Evolutionary conservation across 2,797 vertebrate species (phyloP), one percentile per base, ranked within the genome.

Genomic region (Sebastes glaucus): DNA sequence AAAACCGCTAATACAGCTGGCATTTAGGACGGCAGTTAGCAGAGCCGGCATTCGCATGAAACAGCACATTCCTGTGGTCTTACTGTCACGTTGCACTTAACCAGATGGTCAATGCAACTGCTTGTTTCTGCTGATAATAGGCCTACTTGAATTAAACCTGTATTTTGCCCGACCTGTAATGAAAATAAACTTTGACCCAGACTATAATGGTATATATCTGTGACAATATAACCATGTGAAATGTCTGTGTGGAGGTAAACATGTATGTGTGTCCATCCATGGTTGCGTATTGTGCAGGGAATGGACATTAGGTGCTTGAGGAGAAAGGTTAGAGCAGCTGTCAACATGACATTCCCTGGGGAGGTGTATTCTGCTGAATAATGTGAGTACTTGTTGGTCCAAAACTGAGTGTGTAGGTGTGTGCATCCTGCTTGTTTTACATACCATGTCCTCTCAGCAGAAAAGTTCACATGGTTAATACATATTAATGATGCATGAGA

Each of bases 1-100:
- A 56, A 73, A 83, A 77, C 38, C 68, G 32, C 73, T 56, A 33
- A 78, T 42, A 30, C 84, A 77, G 74, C 78, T 60, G 84, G 35
- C 14, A 87, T 80, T 42, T 30, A 42, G 14, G 66, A 35, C 25
- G 14, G 74, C 73, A 73, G 46, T 71, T 33, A 77, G 55, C 62
- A 32, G 60, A 20, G 65, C 53, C 57, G 22, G 62, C 76, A 83
- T 90, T 91, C 67, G 53, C 62, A 77, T 80, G 80, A 89, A 87
- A 82, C 81, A 52, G 85, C 92, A 92, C 87, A 94, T 94, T 94
- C 92, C 88, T 84, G n/a, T 11, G 10, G 74, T 66, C 79, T 87
- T 71, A 84, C 78, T 59, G 82, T 85, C 89, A 90, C 77, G 71
- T 85, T 83, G 81, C 74, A 69, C 80, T 81, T 66, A 84, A 84